Evolutionary conservation across 2,888 invertebrate species (phyloP).

Genomic region (Cheilosia scutellata): DNA sequence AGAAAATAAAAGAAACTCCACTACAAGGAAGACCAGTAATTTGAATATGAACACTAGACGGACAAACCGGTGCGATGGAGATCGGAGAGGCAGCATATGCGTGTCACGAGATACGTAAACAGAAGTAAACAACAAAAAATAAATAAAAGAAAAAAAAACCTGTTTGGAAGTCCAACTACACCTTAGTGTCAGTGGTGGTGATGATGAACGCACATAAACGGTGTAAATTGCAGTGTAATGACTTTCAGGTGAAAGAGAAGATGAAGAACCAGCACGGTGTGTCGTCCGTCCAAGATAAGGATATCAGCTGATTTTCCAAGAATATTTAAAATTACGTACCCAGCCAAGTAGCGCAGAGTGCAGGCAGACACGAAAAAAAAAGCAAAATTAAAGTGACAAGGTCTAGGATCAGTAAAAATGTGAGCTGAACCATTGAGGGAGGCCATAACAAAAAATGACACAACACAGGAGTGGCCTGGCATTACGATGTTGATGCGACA

Average conservation of each 20-base stretch:
- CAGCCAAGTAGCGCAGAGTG: background rate
- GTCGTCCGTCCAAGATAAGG: constrained; percentile 1
- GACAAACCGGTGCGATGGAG: constrained; percentile 5
- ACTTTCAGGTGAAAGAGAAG: constrained; percentile 45
- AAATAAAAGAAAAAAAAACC: constrained; percentile 29
- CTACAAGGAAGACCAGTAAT: constrained; percentile 50
- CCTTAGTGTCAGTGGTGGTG: constrained; percentile 42
- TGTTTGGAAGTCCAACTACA: constrained; percentile 51
- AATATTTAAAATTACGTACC: constrained; percentile 52
- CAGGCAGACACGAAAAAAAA: background rate
- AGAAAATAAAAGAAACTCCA: constrained; percentile 39
- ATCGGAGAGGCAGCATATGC: constrained; percentile 40
- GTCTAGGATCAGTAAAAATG: constrained; percentile 58
- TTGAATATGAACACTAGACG: constrained; percentile 55
- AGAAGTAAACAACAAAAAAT: constrained; percentile 26
- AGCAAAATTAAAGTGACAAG: constrained; percentile 15
- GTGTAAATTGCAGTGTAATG: constrained; percentile 73
- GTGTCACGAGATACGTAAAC: constrained; percentile 69
- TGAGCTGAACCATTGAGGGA: background rate
- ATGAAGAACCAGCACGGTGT: constrained; percentile 11
- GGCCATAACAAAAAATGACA: constrained; percentile 7
- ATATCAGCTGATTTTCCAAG: constrained; percentile 71
- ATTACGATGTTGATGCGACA: constrained; percentile 12
- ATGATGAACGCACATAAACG: constrained; percentile 69
- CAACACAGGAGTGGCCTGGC: constrained; percentile 34